Evolutionary conservation across 2,888 invertebrate genomes (phyloP).

Genomic region (Cephus spinipes): DNA sequence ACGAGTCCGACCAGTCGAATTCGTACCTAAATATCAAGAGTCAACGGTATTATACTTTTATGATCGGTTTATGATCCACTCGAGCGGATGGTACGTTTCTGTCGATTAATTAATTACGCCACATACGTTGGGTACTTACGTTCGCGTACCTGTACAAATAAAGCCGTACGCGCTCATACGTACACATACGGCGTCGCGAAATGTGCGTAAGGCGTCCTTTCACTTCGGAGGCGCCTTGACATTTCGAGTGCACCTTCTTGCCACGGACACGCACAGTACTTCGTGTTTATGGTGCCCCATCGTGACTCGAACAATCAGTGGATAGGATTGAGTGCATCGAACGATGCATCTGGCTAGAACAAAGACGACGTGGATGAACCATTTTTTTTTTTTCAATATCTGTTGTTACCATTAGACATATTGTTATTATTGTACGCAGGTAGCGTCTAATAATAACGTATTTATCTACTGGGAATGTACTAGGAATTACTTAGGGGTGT

Average conservation of each 20-base stretch:
- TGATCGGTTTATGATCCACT: neutral
- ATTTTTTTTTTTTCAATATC: neutral
- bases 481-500: neutral
- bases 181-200: neutral
- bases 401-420: neutral
- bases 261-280: neutral
- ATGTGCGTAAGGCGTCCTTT: slow-evolving; percentile 33
- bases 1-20: neutral
- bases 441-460: neutral
- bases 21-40: neutral
- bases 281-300: neutral
- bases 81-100: neutral
- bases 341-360: neutral
- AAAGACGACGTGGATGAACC: neutral
- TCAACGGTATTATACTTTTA: neutral
- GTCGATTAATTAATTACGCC: neutral
- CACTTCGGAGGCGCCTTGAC: slow-evolving; percentile 43
- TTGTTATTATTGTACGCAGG: neutral
- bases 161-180: neutral
- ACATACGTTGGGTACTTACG: neutral
- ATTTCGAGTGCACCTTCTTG: slow-evolving; percentile 30
- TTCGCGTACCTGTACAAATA: neutral
- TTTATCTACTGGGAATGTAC: neutral
- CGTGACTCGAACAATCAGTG: neutral
- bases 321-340: neutral